Evolutionary conservation across 2,888 invertebrate species (phyloP).

Genomic region (Marronus borbonicus): DNA sequence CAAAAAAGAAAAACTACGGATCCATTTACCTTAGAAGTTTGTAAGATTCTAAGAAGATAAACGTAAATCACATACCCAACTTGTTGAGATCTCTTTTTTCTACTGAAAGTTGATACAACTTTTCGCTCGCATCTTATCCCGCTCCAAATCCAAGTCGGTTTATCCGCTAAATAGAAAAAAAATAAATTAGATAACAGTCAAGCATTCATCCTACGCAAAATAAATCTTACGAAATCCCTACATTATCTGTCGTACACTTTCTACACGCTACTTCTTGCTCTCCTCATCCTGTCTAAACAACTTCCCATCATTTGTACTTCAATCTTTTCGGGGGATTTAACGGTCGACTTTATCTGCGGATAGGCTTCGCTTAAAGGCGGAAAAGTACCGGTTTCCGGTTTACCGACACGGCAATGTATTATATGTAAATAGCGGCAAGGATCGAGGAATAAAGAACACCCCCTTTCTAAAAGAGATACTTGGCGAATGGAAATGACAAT

Average conservation of each 20-base stretch:
- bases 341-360: conserved; percentile 31
- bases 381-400: conserved; percentile 14
- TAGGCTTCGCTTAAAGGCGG: conserved; percentile 6
- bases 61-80: conserved; percentile 36
- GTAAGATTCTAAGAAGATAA: background rate
- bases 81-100: conserved; percentile 7
- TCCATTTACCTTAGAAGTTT: background rate
- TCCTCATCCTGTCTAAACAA: conserved; percentile 40
- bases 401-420: conserved; percentile 33
- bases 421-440: conserved; percentile 26
- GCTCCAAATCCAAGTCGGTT: conserved; percentile 10
- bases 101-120: conserved; percentile 23
- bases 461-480: background rate
- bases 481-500: conserved; percentile 26
- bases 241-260: conserved; percentile 35
- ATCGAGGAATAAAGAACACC: background rate
- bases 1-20: background rate
- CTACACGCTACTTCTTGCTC: conserved; percentile 23
- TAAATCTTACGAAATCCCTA: conserved; percentile 24
- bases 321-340: conserved; percentile 32
- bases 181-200: conserved; percentile 36
- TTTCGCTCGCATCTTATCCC: conserved; percentile 13
- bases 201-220: conserved; percentile 20
- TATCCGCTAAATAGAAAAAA: conserved; percentile 35
- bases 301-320: conserved; percentile 37